These are phyloP conservation scores for Poicephalus meyeri DNA, from an alignment of 2,113 vertebrate species.

Conservation along the genomic window DNA sequence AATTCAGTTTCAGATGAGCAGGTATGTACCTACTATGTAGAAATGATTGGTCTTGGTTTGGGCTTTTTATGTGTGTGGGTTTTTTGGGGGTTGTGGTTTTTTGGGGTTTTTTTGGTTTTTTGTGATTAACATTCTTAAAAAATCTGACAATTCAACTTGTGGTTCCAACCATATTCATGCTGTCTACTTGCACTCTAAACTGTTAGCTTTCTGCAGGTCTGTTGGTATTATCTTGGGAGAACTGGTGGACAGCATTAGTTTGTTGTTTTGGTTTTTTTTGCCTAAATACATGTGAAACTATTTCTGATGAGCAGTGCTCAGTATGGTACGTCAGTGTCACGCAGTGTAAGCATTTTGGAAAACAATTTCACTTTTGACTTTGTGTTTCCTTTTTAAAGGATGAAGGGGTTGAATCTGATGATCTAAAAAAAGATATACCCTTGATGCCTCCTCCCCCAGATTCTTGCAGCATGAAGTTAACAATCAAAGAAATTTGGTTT, in stretches of 20 bases:
- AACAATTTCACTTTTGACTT: neutral
- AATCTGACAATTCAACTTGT: neutral
- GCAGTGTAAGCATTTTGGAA: neutral
- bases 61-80: neutral
- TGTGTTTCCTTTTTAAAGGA: slow-evolving; percentile 77
- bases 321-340: neutral
- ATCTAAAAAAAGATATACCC: slow-evolving; percentile 95
- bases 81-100: neutral
- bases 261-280: neutral
- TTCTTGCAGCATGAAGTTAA: slow-evolving; percentile 98
- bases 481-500: slow-evolving; percentile 98
- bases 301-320: neutral
- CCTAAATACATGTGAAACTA: neutral
- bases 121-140: neutral
- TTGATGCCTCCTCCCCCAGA: slow-evolving; percentile 96
- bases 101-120: neutral
- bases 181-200: neutral
- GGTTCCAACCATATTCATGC: neutral
- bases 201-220: neutral
- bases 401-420: slow-evolving; percentile 98
- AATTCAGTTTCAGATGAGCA: slow-evolving; percentile 96
- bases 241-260: neutral
- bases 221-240: neutral
- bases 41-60: neutral
- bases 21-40: slow-evolving; percentile 64